Conservation (phyloP, 1,140 invertebrate species). For the Choristoneura fumiferana region DNA sequence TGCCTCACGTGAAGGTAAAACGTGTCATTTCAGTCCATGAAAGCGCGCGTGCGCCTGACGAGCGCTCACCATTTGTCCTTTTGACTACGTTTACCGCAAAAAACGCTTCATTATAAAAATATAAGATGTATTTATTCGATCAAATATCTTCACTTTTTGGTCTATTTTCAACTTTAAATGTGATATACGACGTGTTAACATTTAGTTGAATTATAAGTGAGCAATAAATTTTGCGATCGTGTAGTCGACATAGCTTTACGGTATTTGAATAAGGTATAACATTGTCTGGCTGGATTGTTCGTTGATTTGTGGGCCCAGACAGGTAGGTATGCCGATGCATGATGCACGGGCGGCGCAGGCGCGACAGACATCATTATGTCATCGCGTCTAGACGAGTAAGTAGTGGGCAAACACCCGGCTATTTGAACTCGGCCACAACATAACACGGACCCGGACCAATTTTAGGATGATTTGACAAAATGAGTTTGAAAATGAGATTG, state of each 20-base stretch:
- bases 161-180: conserved; percentile 6
- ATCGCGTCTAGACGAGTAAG: conserved; percentile 44
- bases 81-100: too few species aligned
- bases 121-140: too few species aligned
- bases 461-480: conserved; percentile 3
- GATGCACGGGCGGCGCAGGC: conserved; percentile 2
- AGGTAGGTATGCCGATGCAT: conserved; percentile 14
- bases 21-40: too few species aligned
- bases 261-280: neutral
- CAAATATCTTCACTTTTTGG: neutral
- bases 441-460: neutral
- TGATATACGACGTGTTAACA: conserved; percentile 11
- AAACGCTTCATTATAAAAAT: too few species aligned
- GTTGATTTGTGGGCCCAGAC: conserved; percentile 1
- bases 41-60: too few species aligned
- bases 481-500: neutral
- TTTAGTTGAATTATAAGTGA: neutral
- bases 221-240: neutral
- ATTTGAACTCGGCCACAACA: neutral
- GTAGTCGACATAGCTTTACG: neutral
- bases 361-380: conserved; percentile 51
- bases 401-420: conserved; percentile 4
- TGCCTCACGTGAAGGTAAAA: too few species aligned
- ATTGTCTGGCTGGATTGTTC: neutral
- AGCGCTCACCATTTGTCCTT: too few species aligned